Evolutionary conservation across 2,797 vertebrate genomes (phyloP), one percentile per base, ranked within the genome.

Genomic region (Chromobotia macracanthus): DNA sequence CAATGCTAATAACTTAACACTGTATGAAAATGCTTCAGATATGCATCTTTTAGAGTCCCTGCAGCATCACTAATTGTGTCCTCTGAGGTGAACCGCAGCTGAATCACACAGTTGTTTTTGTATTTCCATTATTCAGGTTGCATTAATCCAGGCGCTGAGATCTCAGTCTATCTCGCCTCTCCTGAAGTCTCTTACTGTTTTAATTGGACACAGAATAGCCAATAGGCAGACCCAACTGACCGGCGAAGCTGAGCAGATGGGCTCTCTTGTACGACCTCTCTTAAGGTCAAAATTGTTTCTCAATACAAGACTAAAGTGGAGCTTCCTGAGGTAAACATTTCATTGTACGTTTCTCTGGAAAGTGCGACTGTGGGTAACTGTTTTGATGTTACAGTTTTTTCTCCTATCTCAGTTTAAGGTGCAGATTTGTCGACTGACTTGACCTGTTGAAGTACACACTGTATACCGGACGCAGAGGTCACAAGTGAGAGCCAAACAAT

Each of bases 161-260:
- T 87, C 78, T 84, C 75, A 71, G 19, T 25, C 23, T 69, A 66
- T 84, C 85, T 82, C 86, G 77, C 81, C 68, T 68, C 66, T 79
- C 69, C 75, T 70, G 80, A 85, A 87, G 75, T 86, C 88, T 76
- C 86, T 87, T 82, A 77, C 82, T 77, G 80, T 85, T 85, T 88
- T 89, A 91, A 91, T 90, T 90, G 88, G 87, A 82, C 82, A 60
- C 68, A 86, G 84, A 85, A 90, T 86, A 89, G 78, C 85, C 88
- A 87, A 88, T 90, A 70, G 86, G 79, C 77, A 86, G 84, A 87
- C 83, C 81, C 71, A 41, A 74, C 69, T 89, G 85, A 91, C 87
- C 82, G 18, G 72, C 74, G 79, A 71, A 21, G 83, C 13, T 83
- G 81, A 83, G 86, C 87, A 90, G 87, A 88, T 83, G 81, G 85